Evolutionary conservation across 2,888 invertebrate genomes (phyloP).

Genomic region (Laspeyria flexula): DNA sequence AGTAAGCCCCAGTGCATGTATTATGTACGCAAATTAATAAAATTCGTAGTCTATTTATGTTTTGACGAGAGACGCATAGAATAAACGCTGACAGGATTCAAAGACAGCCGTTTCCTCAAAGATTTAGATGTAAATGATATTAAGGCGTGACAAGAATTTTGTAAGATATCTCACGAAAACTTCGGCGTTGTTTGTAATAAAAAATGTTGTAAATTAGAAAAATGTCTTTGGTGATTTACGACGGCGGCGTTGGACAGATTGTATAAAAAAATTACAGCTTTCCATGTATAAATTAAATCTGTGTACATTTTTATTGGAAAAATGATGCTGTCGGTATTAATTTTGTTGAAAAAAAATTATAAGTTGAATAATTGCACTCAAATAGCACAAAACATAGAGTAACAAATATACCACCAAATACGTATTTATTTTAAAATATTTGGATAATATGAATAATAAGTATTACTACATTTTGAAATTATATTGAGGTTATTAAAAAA

Average conservation of each 20-base stretch:
- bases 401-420: too few relatives aligned
- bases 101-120: slow-evolving; percentile 29
- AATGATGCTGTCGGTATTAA: too few relatives aligned
- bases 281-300: not conserved
- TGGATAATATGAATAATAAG: too few relatives aligned
- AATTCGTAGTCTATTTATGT: slow-evolving; percentile 16
- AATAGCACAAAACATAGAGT: too few relatives aligned
- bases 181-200: slow-evolving; percentile 26
- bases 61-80: slow-evolving; percentile 18
- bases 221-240: slow-evolving; percentile 4
- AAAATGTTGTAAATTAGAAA: slow-evolving; percentile 11
- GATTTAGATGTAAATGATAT: slow-evolving; percentile 45
- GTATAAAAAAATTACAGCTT: not conserved
- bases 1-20: too few relatives aligned
- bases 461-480: too few relatives aligned
- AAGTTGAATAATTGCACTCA: too few relatives aligned
- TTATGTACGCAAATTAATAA: slow-evolving; percentile 14
- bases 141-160: slow-evolving; percentile 38
- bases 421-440: too few relatives aligned
- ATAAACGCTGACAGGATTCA: slow-evolving; percentile 19
- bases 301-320: too few relatives aligned
- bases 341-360: too few relatives aligned
- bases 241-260: not conserved
- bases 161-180: slow-evolving; percentile 18
- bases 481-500: too few relatives aligned